These are phyloP conservation scores for Drosophila prolongata DNA, from an alignment of 2,888 invertebrate genomes.

Conservation along the genomic window DNA sequence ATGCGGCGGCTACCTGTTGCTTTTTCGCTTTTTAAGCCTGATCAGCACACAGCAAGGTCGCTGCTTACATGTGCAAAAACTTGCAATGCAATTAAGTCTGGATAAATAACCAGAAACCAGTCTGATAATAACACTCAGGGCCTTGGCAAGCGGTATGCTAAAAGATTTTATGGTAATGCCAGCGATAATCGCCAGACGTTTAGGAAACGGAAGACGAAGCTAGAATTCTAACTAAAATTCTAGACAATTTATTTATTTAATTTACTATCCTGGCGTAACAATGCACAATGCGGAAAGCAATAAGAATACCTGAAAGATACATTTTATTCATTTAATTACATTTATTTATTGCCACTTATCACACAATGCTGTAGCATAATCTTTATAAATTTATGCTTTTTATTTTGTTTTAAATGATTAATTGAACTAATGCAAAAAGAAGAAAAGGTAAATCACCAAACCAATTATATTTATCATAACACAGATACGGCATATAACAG, in stretches of 20 bases:
- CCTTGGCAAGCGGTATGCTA: constrained; percentile 12
- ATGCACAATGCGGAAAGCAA: too few relatives aligned
- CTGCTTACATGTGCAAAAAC: constrained; percentile 51
- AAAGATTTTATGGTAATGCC: constrained; percentile 36
- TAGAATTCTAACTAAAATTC: not conserved
- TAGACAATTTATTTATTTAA: not conserved
- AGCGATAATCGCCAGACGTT: constrained; percentile 8
- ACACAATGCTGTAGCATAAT: too few relatives aligned
- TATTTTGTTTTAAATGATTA: too few relatives aligned
- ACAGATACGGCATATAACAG: too few relatives aligned
- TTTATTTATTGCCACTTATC: too few relatives aligned
- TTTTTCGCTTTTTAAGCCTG: constrained; percentile 43
- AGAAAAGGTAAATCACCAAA: too few relatives aligned
- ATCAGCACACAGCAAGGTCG: constrained; percentile 63
- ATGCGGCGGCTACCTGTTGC: constrained; percentile 22
- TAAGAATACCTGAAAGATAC: too few relatives aligned
- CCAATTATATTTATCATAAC: too few relatives aligned
- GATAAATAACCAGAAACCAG: constrained; percentile 29
- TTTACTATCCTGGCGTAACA: not conserved
- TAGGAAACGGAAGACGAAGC: constrained; percentile 28
- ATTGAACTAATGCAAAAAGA: too few relatives aligned
- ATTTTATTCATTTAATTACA: too few relatives aligned
- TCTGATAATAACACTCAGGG: constrained; percentile 31
- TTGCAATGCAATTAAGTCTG: constrained; percentile 58
- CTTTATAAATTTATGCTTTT: too few relatives aligned